These are phyloP conservation scores for Reticulitermes speratus DNA, from an alignment of 1,140 invertebrate genomes.

Conservation along the genomic window DNA sequence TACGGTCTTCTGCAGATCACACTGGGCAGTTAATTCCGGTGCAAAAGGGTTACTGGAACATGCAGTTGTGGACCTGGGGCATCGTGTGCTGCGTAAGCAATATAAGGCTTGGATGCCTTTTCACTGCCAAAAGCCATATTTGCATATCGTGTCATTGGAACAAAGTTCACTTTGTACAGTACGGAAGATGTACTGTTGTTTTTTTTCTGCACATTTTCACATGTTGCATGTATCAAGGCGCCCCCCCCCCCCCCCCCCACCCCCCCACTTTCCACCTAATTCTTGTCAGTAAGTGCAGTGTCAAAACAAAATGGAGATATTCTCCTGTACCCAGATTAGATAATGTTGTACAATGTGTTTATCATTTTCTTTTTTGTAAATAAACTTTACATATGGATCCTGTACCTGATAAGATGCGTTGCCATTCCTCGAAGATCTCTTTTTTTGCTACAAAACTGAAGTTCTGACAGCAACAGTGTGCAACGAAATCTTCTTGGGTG, in stretches of 20 bases:
- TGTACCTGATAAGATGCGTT: background rate
- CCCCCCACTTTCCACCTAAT: no score
- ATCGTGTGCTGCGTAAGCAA: background rate
- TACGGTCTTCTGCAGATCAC: no score
- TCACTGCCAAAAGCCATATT: background rate
- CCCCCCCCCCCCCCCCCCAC: background rate
- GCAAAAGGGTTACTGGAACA: no score
- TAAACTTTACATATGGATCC: background rate
- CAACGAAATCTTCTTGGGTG: background rate
- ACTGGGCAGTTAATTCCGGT: no score
- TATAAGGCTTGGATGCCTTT: background rate
- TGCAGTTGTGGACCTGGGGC: no score
- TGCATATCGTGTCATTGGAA: background rate
- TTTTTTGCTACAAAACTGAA: no score
- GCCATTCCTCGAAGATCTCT: constrained; percentile 7
- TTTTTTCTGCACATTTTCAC: background rate
- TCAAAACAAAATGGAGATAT: no score
- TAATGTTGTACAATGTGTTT: constrained; percentile 19
- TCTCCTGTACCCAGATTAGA: background rate
- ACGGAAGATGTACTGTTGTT: background rate
- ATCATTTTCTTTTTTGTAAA: background rate
- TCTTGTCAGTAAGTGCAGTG: no score
- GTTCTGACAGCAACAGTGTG: background rate
- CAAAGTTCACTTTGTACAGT: background rate
- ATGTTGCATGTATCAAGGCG: background rate